Evolutionary conservation across 1,140 invertebrate genomes (phyloP), one percentile per base, ranked within the genome.

Genomic region (Subanguina moxae): DNA sequence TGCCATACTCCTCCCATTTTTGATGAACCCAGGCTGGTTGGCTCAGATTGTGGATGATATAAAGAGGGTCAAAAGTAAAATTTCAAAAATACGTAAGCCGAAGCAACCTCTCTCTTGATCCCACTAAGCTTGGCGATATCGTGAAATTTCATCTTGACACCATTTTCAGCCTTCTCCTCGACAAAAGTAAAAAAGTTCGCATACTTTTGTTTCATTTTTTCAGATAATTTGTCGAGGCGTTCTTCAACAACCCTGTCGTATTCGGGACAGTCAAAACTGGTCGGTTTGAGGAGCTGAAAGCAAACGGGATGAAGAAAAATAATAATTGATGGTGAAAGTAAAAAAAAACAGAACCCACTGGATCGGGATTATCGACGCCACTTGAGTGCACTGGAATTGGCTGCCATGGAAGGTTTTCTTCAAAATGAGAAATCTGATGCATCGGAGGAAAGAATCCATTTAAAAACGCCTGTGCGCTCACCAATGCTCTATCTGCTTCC

Each of bases 341-440:
- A n/a, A n/a, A n/a, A n/a, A n/a, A n/a, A 38, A 38, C 32, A 38
- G 11, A 38, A 38, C 48, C 17, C 3, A 52, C 48, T 17, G 19
- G 56, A 52, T 52, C 48, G 8, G 48, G 48, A 8, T 21, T 15
- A 52, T 52, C 48, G 15, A 15, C 48, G 15, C 66, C 66, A n/a
- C 58, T 68, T 19, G 66, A 68, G 38, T 68, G 66, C 7, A 68
- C 66, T 21, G 66, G 43, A 56, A 68, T 68, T 9, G 66, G 66
- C 28, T 59, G 57, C 66, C 66, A 68, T 45, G n/a, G 1, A 7
- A 68, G 15, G 28, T 48, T 56, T 11, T 11, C n/a, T 19, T 68
- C 58, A 56, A 68, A 68, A 17, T 64, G 66, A 7, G 63, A 58
- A 1, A 15, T 5, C 1, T 32, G 43, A 19, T 45, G 61, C 32